phyloP scores from a whole-genome alignment of 2,797 vertebrate species.

The Miichthys miiuy region DNA sequence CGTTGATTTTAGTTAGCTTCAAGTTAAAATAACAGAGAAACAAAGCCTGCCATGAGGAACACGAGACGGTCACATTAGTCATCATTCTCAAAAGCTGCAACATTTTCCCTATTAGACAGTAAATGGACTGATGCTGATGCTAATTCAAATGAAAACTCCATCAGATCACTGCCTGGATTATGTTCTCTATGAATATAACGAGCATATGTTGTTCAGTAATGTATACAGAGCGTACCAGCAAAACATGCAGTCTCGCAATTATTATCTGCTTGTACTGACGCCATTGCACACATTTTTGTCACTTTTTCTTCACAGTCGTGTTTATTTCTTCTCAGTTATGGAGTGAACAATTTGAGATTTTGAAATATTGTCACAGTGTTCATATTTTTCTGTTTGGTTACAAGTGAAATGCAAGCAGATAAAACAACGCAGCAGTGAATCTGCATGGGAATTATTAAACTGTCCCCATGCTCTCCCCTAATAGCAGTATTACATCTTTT shows the following conservation, averaged over 20 bases:
- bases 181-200: no score
- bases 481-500: constrained; percentile 85
- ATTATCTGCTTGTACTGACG: not conserved
- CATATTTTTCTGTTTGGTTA: constrained; percentile 10
- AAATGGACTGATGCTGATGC: no score
- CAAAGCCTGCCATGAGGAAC: no score
- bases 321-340: not conserved
- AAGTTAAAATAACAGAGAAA: no score
- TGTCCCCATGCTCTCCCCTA: constrained; percentile 66
- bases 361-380: constrained; percentile 1
- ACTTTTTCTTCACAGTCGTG: not conserved
- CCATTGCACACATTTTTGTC: no score
- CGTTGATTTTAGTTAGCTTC: no score
- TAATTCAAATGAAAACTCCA: no score
- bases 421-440: constrained; percentile 58
- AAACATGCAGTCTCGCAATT: not conserved
- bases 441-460: constrained; percentile 64
- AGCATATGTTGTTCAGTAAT: no score
- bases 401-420: constrained; percentile 14
- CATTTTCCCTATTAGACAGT: no score
- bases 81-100: no score
- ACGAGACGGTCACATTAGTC: no score
- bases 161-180: no score
- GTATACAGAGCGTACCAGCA: not conserved
- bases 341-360: not conserved